phyloP scores from a whole-genome alignment of 2,113 vertebrate species.

The Dipodomys spectabilis region DNA sequence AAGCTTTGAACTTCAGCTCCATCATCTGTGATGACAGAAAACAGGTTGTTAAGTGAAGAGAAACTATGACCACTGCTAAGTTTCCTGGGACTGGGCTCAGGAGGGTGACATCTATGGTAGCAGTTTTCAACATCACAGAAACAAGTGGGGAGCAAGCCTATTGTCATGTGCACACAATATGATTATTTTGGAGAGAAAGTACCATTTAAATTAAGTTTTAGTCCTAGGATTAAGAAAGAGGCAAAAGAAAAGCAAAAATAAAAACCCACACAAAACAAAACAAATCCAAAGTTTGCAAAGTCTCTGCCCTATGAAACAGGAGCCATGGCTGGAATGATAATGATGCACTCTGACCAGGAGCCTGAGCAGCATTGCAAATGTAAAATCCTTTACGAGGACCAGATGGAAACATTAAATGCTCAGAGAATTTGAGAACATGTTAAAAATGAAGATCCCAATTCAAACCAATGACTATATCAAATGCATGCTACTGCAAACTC shows the following conservation, averaged over 20 bases:
- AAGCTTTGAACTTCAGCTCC: neutral
- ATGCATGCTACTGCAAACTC: slow-evolving; percentile 52
- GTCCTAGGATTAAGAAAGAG: neutral
- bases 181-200: neutral
- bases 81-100: neutral
- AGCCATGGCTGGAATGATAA: slow-evolving; percentile 59
- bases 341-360: neutral
- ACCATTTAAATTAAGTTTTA: slow-evolving; percentile 3
- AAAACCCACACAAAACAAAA: neutral
- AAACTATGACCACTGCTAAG: slow-evolving; percentile 7
- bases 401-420: slow-evolving; percentile 73
- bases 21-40: slow-evolving; percentile 71
- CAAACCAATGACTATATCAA: slow-evolving; percentile 41
- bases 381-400: slow-evolving; percentile 70
- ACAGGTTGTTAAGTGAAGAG: slow-evolving; percentile 62
- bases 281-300: slow-evolving; percentile 31
- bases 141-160: neutral
- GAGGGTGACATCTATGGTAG: neutral
- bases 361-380: slow-evolving; percentile 63
- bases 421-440: slow-evolving; percentile 62
- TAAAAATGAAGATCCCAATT: slow-evolving; percentile 65
- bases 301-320: slow-evolving; percentile 34
- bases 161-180: neutral
- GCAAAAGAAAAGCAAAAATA: neutral
- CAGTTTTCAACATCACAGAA: slow-evolving; percentile 42